Evolutionary conservation across 2,888 invertebrate genomes (phyloP).

Genomic region (Drosophila rubida): DNA sequence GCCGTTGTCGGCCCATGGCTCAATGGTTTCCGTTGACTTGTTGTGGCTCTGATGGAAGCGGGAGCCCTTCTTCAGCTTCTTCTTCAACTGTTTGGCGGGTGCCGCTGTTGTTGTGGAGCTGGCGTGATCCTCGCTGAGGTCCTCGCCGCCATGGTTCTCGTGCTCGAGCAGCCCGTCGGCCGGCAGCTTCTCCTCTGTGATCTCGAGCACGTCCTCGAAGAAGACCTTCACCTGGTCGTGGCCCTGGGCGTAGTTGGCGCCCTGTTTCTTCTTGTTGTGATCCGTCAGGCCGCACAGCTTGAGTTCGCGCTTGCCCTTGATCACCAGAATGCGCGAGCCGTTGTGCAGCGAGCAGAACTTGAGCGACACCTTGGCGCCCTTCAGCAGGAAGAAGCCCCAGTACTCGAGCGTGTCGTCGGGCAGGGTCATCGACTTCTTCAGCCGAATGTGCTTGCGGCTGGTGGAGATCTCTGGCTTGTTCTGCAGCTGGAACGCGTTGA

Average conservation of each 20-base stretch:
- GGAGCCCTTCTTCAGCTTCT: conserved; percentile 77
- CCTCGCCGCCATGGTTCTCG: conserved; percentile 83
- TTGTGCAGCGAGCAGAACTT: conserved; percentile 92
- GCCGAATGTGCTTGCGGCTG: conserved; percentile 90
- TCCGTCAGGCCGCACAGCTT: conserved; percentile 92
- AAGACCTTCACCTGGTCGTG: conserved; percentile 86
- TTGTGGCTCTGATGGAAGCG: neutral
- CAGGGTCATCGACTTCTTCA: conserved; percentile 92
- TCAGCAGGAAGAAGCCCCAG: conserved; percentile 94
- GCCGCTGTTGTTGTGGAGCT: conserved; percentile 2
- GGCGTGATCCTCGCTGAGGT: conserved; percentile 68
- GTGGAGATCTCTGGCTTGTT: conserved; percentile 89
- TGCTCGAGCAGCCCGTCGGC: conserved; percentile 69
- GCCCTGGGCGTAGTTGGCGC: conserved; percentile 85
- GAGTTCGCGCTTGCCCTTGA: conserved; percentile 91
- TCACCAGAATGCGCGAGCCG: conserved; percentile 92
- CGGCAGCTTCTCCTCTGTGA: conserved; percentile 73
- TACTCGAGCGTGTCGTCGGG: conserved; percentile 95
- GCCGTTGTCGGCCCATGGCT: neutral
- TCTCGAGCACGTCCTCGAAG: conserved; percentile 87
- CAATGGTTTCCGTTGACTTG: conserved; percentile 10
- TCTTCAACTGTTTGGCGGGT: conserved; percentile 34
- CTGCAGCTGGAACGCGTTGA: conserved; percentile 90
- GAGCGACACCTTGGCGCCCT: conserved; percentile 91
- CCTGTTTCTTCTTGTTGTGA: conserved; percentile 88